Percentiles rank a stretch among this genome's conserved stretches.
Conservation (phyloP, 1,140 invertebrate species). For the Triops longicaudatus region DNA sequence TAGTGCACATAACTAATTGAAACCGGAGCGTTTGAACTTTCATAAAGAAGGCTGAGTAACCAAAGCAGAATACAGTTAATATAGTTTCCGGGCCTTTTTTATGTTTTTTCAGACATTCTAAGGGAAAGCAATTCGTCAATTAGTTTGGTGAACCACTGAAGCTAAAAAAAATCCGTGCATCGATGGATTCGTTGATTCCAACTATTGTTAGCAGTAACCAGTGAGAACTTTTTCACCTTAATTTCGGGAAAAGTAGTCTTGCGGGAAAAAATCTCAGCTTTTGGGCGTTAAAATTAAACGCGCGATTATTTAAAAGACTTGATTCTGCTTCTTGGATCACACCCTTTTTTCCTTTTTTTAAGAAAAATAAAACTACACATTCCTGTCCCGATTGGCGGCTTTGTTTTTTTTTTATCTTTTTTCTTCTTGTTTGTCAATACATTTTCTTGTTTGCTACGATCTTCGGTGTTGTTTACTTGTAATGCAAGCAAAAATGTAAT, state of each 20-base stretch:
- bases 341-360: not conserved
- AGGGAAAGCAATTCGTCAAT: not conserved
- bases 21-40: not conserved
- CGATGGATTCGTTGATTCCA: no score
- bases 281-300: no score
- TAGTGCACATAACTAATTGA: not conserved
- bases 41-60: not conserved
- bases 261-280: no score
- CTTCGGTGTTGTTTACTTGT: not conserved
- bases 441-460: slow-evolving; percentile 3
- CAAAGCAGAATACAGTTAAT: not conserved
- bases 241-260: no score
- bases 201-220: no score
- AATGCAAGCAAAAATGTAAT: not conserved
- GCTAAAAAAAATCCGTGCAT: no score
- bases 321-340: no score
- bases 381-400: not conserved
- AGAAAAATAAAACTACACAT: slow-evolving; percentile 2
- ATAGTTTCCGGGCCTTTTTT: not conserved
- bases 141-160: no score
- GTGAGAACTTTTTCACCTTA: no score
- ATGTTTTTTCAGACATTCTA: not conserved
- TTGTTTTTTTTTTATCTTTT: not conserved
- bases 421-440: not conserved
- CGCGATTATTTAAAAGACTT: no score